These are phyloP conservation scores for Hemibagrus guttatus DNA, from an alignment of 2,797 vertebrate genomes.

Conservation along the genomic window DNA sequence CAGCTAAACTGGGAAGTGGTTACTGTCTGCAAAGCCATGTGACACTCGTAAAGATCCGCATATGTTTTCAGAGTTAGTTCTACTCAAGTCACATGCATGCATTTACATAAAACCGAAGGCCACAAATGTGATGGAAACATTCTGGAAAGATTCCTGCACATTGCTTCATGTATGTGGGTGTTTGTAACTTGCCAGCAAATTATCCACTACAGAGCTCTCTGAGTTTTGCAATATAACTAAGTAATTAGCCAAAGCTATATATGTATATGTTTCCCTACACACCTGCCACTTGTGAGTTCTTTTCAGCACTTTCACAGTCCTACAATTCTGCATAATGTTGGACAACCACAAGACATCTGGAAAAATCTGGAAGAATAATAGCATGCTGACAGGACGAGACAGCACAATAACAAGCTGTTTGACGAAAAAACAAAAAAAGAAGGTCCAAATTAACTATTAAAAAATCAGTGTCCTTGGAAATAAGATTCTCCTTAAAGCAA, in stretches of 20 bases:
- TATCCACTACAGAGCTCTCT: neutral
- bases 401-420: slow-evolving; percentile 1
- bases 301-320: neutral
- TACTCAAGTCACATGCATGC: neutral
- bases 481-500: neutral
- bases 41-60: neutral
- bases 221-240: neutral
- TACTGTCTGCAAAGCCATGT: slow-evolving; percentile 3
- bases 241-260: neutral
- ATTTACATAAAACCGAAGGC: slow-evolving; percentile 1
- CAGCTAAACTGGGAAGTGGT: slow-evolving; percentile 9
- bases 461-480: slow-evolving; percentile 8
- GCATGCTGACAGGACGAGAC: slow-evolving; percentile 26
- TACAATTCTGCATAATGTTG: slow-evolving; percentile 13
- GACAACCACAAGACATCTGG: slow-evolving; percentile 34
- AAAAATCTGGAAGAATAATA: slow-evolving; percentile 10
- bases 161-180: neutral
- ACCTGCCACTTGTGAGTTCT: neutral
- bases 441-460: neutral
- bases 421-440: neutral
- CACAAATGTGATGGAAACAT: neutral
- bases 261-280: neutral
- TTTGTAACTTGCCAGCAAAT: neutral
- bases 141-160: neutral
- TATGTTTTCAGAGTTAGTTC: slow-evolving; percentile 6